phyloP scores from a whole-genome alignment of 2,113 vertebrate species.

The Orientallactaga bullata region DNA sequence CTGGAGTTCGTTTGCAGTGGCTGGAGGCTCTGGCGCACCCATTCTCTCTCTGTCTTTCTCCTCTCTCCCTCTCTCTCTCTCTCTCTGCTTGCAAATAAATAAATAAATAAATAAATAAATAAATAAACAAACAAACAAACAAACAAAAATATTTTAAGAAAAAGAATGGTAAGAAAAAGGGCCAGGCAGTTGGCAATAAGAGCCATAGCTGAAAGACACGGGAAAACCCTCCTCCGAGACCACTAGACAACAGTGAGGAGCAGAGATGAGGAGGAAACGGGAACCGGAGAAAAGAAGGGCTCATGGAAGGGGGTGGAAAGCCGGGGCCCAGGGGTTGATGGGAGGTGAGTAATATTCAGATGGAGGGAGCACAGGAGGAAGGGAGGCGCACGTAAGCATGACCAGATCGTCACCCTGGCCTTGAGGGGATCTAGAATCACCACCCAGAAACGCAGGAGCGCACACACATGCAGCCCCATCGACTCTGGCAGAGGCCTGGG shows the following conservation, averaged over 20 bases:
- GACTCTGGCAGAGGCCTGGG: background rate
- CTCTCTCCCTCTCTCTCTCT: too few species aligned
- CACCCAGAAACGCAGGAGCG: slow-evolving; percentile 25
- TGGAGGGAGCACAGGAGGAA: background rate
- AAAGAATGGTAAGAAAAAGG: slow-evolving; percentile 9
- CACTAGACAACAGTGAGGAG: background rate
- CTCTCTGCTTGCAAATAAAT: too few species aligned
- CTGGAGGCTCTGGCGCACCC: too few species aligned
- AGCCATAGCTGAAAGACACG: background rate
- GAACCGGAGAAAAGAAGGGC: slow-evolving; percentile 3
- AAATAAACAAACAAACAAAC: too few species aligned
- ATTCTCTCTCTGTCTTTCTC: too few species aligned
- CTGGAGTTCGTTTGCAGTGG: too few species aligned
- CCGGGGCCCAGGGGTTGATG: background rate
- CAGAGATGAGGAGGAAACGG: background rate
- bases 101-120: too few species aligned
- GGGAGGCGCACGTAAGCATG: background rate
- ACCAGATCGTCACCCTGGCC: background rate
- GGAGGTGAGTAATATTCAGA: background rate
- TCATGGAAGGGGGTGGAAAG: background rate
- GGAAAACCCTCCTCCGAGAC: background rate
- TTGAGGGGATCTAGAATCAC: slow-evolving; percentile 20
- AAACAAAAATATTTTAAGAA: too few species aligned
- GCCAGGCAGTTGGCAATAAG: background rate
- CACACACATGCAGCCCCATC: background rate